Evolutionary conservation across 2,797 vertebrate species (phyloP).

Genomic region (Gymnocypris eckloni): DNA sequence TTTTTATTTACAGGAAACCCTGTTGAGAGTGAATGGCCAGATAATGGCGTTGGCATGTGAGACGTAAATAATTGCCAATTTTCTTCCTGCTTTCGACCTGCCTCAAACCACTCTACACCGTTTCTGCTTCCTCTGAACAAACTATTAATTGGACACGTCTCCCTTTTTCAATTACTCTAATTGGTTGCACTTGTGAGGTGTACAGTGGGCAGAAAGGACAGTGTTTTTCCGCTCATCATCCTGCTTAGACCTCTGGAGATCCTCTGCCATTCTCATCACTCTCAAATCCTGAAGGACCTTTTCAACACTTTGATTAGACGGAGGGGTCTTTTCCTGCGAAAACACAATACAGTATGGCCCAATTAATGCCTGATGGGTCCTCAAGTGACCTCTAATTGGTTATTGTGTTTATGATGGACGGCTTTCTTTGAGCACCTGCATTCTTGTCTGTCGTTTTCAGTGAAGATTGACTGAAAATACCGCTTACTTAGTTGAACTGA

Average conservation of each 20-base stretch:
- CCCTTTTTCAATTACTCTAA: slow-evolving; percentile 68
- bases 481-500: background rate
- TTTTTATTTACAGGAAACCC: slow-evolving; percentile 70
- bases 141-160: slow-evolving; percentile 72
- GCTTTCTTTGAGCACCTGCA: slow-evolving; percentile 33
- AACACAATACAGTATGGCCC: slow-evolving; percentile 58
- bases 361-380: slow-evolving; percentile 70
- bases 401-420: slow-evolving; percentile 48
- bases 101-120: slow-evolving; percentile 55
- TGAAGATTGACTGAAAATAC: background rate
- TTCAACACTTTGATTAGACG: slow-evolving; percentile 51
- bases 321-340: slow-evolving; percentile 29
- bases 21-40: slow-evolving; percentile 62
- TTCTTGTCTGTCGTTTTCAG: slow-evolving; percentile 24
- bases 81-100: slow-evolving; percentile 56
- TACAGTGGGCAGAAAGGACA: slow-evolving; percentile 59
- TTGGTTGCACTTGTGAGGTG: slow-evolving; percentile 65
- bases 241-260: slow-evolving; percentile 34
- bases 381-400: slow-evolving; percentile 65
- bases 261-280: slow-evolving; percentile 48
- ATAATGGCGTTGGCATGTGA: slow-evolving; percentile 71
- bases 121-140: slow-evolving; percentile 57
- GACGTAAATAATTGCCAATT: slow-evolving; percentile 74
- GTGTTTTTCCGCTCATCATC: slow-evolving; percentile 60
- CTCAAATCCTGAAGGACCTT: slow-evolving; percentile 55